Base-by-base conservation (phyloP, 2,113 vertebrate genomes). In the Aspidoscelis tigris region DNA sequence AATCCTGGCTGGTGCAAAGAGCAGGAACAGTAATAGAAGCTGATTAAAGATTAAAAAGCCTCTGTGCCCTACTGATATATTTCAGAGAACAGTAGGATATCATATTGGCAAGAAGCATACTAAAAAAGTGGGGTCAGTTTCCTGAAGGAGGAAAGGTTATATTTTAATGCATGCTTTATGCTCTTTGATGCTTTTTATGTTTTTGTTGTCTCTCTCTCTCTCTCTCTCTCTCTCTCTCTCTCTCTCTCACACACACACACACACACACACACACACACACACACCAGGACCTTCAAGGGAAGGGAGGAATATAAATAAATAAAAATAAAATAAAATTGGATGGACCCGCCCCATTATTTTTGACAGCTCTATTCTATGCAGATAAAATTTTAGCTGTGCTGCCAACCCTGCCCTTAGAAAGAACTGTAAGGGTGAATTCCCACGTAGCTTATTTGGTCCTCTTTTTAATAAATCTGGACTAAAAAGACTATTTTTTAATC, bases 11-110 rank as follows among this genome's bases (percentile, higher is more conserved):
- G 58, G 14, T 61, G 14, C 12, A 18, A 61, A 65, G 80, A 64
- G 12, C 70, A 86, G 53, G 44, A 81, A 85, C 18, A 44, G 61
- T 78, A 68, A 22, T 14, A 68, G 73, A 78, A 83, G 2, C 69
- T 14, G 81, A 76, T 9, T 55, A 43, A 16, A 76, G 50, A 44
- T 84, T 44, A 68, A 43, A 24, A 61, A n/a, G 5, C 76, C 47
- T 77, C 70, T 18, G 84, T 64, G 81, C 65, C 41, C 74, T 80
- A 55, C 82, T 86, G 80, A 20, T 86, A 76, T 61, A 87, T 64
- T 72, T 78, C 6, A 39, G 76, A 39, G 82, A 55, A 85, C 83
- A 41, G 7, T 69, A 10, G 83, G 75, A 83, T 26, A 74, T 50
- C 47, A 50, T 7, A 76, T 84, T 81, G 85, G 53, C 16, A 76